These are phyloP conservation scores for Notoglanidium macrostoma DNA, from an alignment of 2,797 vertebrate genomes.

Conservation along the genomic window DNA sequence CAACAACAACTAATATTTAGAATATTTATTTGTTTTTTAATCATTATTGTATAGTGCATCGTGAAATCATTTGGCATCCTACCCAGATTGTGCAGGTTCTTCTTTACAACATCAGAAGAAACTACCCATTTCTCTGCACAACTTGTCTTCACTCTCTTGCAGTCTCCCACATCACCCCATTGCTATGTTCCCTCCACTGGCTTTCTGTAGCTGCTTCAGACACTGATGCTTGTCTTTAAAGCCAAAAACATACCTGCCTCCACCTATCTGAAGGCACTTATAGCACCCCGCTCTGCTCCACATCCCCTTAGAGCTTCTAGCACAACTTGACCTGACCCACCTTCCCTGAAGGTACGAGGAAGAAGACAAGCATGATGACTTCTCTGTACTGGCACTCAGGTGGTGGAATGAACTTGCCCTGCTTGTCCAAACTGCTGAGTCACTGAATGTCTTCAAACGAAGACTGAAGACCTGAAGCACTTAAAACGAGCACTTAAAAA, in stretches of 20 bases:
- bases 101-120: neutral
- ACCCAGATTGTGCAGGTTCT: neutral
- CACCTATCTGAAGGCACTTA: neutral
- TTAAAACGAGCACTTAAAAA: neutral
- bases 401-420: neutral
- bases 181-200: neutral
- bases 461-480: neutral
- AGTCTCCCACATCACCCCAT: neutral
- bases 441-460: neutral
- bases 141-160: neutral
- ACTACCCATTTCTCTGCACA: neutral
- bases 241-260: slow-evolving; percentile 13
- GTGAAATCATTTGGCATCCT: too few relatives aligned
- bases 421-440: neutral
- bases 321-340: neutral
- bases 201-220: neutral
- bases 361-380: neutral
- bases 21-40: too few relatives aligned
- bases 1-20: too few relatives aligned
- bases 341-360: neutral
- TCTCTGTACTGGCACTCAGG: neutral
- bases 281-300: neutral
- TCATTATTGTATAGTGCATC: neutral
- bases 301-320: neutral
- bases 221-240: neutral